Base-by-base conservation (phyloP, 2,888 invertebrate genomes). In the Torymus tubicola region DNA sequence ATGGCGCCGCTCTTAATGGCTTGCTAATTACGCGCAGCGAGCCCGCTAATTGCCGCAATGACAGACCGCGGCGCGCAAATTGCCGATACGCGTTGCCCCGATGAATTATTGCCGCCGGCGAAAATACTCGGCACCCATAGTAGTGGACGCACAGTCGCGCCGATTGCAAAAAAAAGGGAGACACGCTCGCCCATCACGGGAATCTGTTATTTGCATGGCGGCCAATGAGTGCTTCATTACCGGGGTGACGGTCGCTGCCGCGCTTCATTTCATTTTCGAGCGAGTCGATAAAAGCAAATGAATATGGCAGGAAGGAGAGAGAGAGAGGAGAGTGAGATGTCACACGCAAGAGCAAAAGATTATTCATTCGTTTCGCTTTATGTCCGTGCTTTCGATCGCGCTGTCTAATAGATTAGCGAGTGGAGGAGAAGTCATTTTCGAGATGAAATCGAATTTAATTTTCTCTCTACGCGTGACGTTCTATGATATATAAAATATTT, bases 401-500 rank as follows among this genome's bases (percentile, higher is more conserved):
- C 21, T 31, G 11, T 50, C 42, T 74, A 67, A 67, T 74, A 60
- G 31, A 18, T 65, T 58, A 50, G 18, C 11, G 12, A 60, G 57
- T 31, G 31, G 31, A 31, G 8, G 31, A 31, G 31, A 60, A 24
- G 11, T 14, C 53, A 67, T 60, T 67, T 75, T 67, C 57, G 24
- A 60, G 65, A 64, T 69, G 63, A 4, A 55, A 77, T 71, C 50
- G 60, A 67, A 71, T 65, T 61, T 71, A 64, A 71, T 64, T 58
- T 64, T 58, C 52, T 71, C 21, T 52, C 58, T 12, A n/a, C 61
- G 24, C 10, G 31, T 4, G 31, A 2, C 52, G 10, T 55, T 78
- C 67, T 24, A 53, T 73, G 61, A 58, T 73, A 68, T 42, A 63
- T 69, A 74, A 79, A 79, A 74, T 79, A 73, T 69, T 74, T 63